These are phyloP conservation scores for Florisuga fusca DNA, from an alignment of 2,797 vertebrate species.

Conservation along the genomic window DNA sequence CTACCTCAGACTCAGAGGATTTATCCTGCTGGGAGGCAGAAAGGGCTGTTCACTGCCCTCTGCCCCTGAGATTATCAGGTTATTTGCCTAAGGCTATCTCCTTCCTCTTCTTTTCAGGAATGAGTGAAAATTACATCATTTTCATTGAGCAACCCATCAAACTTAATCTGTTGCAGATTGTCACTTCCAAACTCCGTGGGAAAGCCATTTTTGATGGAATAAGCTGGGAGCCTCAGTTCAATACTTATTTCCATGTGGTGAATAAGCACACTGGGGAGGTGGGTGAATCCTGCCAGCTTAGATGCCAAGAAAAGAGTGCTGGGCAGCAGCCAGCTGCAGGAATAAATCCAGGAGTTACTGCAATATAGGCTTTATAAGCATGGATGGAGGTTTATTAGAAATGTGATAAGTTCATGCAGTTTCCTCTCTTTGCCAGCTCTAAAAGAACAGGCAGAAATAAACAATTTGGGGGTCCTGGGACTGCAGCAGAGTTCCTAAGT, in stretches of 20 bases:
- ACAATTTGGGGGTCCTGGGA: neutral
- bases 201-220: slow-evolving; percentile 82
- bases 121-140: slow-evolving; percentile 94
- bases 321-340: neutral
- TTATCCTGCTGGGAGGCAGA: neutral
- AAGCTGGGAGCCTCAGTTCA: slow-evolving; percentile 89
- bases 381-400: neutral
- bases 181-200: slow-evolving; percentile 84
- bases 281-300: neutral
- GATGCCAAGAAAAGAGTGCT: neutral
- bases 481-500: neutral
- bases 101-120: slow-evolving; percentile 79
- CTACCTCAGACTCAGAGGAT: neutral
- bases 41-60: neutral
- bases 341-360: neutral
- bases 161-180: slow-evolving; percentile 88
- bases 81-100: neutral
- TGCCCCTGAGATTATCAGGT: rapidly evolving
- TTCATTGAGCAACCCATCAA: slow-evolving; percentile 93
- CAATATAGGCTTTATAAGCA: neutral
- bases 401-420: neutral
- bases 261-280: slow-evolving; percentile 91
- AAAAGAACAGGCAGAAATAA: neutral
- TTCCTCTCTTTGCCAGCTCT: neutral
- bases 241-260: slow-evolving; percentile 88